Evolutionary conservation across 2,797 vertebrate species (phyloP).

Genomic region (Macropodus opercularis): DNA sequence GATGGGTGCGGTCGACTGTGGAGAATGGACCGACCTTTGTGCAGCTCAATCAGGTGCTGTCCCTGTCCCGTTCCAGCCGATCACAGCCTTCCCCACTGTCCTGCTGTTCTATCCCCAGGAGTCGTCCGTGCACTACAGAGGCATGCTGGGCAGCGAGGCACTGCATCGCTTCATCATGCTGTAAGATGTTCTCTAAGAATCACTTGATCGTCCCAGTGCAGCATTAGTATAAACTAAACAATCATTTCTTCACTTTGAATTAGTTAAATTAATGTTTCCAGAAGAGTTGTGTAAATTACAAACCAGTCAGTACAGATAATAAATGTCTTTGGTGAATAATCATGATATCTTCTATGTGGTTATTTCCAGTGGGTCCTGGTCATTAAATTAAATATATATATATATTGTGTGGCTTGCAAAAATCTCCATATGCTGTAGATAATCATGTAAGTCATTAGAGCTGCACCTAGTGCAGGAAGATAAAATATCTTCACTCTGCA

Average conservation of each 20-base stretch:
- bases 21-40: constrained; percentile 90
- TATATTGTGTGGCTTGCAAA: background rate
- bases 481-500: background rate
- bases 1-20: constrained; percentile 86
- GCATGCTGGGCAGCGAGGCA: constrained; percentile 86
- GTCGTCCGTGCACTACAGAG: constrained; percentile 75
- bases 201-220: no score
- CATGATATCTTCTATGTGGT: background rate
- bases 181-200: constrained; percentile 79
- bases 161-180: constrained; percentile 87
- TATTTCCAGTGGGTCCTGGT: background rate
- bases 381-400: background rate
- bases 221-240: no score
- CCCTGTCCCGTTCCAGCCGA: constrained; percentile 63
- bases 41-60: constrained; percentile 69
- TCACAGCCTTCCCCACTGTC: constrained; percentile 86
- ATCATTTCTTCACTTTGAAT: no score
- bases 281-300: no score
- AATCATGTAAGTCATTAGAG: no score
- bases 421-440: no score
- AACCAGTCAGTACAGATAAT: background rate
- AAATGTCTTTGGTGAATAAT: background rate
- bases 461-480: no score
- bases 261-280: no score
- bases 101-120: constrained; percentile 78